A percentile compares a stretch with the other conserved stretches of the same genome.
Evolutionary conservation across 2,888 invertebrate species (phyloP).

Genomic region (Dryobota labecula): DNA sequence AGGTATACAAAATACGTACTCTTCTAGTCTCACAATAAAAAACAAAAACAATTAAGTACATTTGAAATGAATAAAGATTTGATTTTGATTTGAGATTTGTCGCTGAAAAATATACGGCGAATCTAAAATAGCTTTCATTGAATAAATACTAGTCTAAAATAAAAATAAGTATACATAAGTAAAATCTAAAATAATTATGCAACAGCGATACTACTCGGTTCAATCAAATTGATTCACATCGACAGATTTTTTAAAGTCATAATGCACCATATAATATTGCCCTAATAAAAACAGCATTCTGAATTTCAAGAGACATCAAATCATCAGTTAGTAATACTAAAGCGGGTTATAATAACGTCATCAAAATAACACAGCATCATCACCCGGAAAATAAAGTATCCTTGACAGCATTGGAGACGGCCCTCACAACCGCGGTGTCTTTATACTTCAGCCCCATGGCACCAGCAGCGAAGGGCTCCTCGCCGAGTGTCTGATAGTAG

Average conservation of each 20-base stretch:
- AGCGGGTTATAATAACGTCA: background rate
- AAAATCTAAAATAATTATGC: too few species aligned
- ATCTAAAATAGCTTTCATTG: too few species aligned
- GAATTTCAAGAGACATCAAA: background rate
- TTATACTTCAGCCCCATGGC: slow-evolving; percentile 67
- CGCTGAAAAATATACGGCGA: too few species aligned
- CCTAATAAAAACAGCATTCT: background rate
- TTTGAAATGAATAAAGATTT: too few species aligned
- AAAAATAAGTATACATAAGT: background rate
- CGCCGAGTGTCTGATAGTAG: slow-evolving; percentile 1
- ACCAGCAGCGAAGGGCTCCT: slow-evolving; percentile 43
- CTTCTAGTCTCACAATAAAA: too few species aligned
- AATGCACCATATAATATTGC: background rate
- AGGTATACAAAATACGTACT: too few species aligned
- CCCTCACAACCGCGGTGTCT: slow-evolving; percentile 14
- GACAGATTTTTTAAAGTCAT: background rate
- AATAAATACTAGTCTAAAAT: too few species aligned
- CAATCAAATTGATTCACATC: background rate
- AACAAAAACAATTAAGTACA: too few species aligned
- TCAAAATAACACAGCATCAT: background rate
- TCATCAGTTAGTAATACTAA: background rate
- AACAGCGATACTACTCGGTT: background rate
- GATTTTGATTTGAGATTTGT: too few species aligned
- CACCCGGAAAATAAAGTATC: background rate
- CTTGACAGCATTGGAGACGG: background rate